These are phyloP conservation scores for Diaprepes abbreviatus DNA, from an alignment of 2,888 invertebrate species.

Conservation along the genomic window DNA sequence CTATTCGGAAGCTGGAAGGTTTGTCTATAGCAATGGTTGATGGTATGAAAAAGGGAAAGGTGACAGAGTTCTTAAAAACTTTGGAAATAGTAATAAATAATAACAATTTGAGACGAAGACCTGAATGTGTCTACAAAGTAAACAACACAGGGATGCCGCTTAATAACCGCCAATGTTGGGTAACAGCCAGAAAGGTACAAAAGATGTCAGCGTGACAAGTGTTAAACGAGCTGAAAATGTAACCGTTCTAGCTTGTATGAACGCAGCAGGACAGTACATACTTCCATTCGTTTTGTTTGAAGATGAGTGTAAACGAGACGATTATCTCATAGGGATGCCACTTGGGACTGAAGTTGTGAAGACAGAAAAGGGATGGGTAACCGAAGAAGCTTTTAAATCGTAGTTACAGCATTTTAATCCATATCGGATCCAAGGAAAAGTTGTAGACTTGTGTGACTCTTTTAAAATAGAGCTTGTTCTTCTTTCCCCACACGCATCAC, in stretches of 20 bases:
- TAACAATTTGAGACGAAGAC: slow-evolving; percentile 6
- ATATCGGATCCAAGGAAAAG: slow-evolving; percentile 3
- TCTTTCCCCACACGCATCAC: too few relatives aligned
- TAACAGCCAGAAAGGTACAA: not conserved
- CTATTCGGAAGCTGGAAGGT: slow-evolving; percentile 1
- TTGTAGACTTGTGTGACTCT: not conserved
- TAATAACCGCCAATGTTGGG: not conserved
- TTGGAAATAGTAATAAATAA: slow-evolving; percentile 10
- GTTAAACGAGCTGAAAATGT: not conserved
- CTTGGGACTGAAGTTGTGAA: slow-evolving; percentile 1
- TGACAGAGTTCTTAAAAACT: not conserved
- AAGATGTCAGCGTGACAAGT: not conserved
- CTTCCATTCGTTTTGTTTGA: slow-evolving; percentile 2
- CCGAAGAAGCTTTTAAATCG: not conserved
- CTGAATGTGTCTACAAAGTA: not conserved
- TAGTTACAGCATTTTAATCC: slow-evolving; percentile 4
- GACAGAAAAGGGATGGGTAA: slow-evolving; percentile 14
- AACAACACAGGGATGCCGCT: not conserved
- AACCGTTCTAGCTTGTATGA: slow-evolving; percentile 9
- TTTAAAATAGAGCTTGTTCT: too few relatives aligned
- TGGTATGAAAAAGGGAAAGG: slow-evolving; percentile 4
- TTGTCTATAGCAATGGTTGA: not conserved
- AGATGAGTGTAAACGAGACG: not conserved
- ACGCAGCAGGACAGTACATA: too few relatives aligned
- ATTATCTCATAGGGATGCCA: slow-evolving; percentile 1